Conservation (phyloP, 2,797 vertebrate species). For the Pseudochaenichthys georgianus region DNA sequence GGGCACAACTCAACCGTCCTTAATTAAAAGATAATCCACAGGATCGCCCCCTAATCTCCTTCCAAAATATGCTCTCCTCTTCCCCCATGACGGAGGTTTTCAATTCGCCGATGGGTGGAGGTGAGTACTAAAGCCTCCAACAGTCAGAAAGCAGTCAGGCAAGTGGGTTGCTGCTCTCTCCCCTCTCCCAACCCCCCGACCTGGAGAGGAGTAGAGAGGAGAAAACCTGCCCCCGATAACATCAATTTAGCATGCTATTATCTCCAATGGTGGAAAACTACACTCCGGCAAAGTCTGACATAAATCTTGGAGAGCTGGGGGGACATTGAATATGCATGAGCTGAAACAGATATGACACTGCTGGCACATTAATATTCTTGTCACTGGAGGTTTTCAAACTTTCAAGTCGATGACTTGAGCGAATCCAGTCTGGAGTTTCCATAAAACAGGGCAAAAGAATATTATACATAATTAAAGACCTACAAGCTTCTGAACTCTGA, state of each 20-base stretch:
- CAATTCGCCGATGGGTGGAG: constrained; percentile 74
- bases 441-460: constrained; percentile 95
- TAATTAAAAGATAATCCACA: constrained; percentile 99
- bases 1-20: constrained; percentile 98
- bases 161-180: constrained; percentile 77
- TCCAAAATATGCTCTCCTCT: constrained; percentile 92
- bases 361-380: constrained; percentile 99
- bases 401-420: constrained; percentile 98
- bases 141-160: constrained; percentile 71
- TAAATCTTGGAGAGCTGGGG: constrained; percentile 99
- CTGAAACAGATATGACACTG: constrained; percentile 99
- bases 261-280: constrained; percentile 99
- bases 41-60: constrained; percentile 95
- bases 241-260: constrained; percentile 99
- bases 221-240: constrained; percentile 93
- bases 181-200: constrained; percentile 72
- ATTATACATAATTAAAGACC: constrained; percentile 92
- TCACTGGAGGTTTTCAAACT: constrained; percentile 99
- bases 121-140: constrained; percentile 72
- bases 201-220: constrained; percentile 76
- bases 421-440: constrained; percentile 95
- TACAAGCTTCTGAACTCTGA: constrained; percentile 89
- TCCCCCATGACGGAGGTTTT: constrained; percentile 75
- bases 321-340: constrained; percentile 96
- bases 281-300: constrained; percentile 99